These are phyloP conservation scores for Phataginus tetradactyla DNA, from an alignment of 2,797 vertebrate genomes.

Conservation along the genomic window DNA sequence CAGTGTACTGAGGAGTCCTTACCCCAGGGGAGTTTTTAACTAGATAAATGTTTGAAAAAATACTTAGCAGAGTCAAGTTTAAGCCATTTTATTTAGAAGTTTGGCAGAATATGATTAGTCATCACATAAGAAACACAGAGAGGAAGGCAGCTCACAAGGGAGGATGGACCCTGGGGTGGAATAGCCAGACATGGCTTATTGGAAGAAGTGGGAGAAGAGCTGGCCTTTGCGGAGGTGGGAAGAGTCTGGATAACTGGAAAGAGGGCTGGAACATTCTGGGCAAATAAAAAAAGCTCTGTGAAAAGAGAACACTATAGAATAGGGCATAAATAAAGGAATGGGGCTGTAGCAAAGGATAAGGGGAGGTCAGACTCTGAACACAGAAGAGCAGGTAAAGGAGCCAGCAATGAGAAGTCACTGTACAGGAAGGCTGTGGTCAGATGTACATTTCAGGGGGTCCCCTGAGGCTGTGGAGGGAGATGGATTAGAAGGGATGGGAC, in stretches of 20 bases:
- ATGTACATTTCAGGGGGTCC: background rate
- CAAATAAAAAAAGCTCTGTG: background rate
- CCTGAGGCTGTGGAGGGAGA: background rate
- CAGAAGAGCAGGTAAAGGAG: background rate
- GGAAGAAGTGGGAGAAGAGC: background rate
- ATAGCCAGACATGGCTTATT: background rate
- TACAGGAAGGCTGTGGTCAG: background rate
- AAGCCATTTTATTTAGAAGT: slow-evolving; percentile 24
- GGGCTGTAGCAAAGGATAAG: background rate
- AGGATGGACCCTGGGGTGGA: background rate
- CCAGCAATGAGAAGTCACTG: background rate
- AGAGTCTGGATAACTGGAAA: background rate
- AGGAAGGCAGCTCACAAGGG: background rate
- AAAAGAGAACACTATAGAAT: background rate
- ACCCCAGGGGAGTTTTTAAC: background rate
- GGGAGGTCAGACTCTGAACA: background rate
- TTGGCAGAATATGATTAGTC: slow-evolving; percentile 2
- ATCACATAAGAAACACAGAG: background rate
- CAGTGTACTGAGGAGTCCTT: too few relatives aligned
- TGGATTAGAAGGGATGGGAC: background rate
- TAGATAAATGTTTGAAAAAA: slow-evolving; percentile 25
- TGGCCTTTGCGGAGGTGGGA: background rate
- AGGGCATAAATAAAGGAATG: background rate
- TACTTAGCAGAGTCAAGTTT: slow-evolving; percentile 10
- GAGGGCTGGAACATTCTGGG: background rate